These are phyloP conservation scores for Tillus elongatus DNA, from an alignment of 2,888 invertebrate species.

Conservation along the genomic window DNA sequence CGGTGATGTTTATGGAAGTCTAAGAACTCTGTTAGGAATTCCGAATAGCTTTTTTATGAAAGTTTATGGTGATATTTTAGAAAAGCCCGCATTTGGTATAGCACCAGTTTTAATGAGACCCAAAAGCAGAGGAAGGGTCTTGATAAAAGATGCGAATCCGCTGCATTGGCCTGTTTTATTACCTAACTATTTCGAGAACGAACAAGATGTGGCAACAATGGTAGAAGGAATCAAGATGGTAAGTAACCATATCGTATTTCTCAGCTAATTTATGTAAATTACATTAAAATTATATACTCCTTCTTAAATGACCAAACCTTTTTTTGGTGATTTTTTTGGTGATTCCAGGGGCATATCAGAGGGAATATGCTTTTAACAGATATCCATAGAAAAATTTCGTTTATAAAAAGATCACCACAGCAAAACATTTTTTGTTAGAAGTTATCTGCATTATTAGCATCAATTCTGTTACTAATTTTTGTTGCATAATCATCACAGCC, in stretches of 20 bases:
- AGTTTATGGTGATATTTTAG: conserved; percentile 46
- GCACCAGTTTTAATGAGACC: conserved; percentile 68
- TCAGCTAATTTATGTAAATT: background rate
- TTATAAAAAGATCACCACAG: too few species aligned
- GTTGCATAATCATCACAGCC: too few species aligned
- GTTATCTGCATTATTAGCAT: too few species aligned
- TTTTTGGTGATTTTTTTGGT: too few species aligned
- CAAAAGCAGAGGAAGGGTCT: conserved; percentile 62
- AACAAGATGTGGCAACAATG: conserved; percentile 62
- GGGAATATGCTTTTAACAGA: too few species aligned
- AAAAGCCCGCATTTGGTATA: conserved; percentile 55
- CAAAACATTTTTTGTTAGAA: too few species aligned
- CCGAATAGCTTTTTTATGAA: conserved; percentile 50
- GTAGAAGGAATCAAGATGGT: conserved; percentile 68
- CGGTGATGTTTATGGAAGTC: conserved; percentile 60
- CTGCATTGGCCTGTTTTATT: conserved; percentile 67
- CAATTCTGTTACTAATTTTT: too few species aligned
- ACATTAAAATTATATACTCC: too few species aligned
- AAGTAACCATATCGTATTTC: conserved; percentile 23
- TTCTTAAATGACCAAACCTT: too few species aligned
- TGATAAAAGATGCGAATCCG: conserved; percentile 62
- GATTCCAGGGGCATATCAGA: too few species aligned
- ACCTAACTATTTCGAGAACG: conserved; percentile 71
- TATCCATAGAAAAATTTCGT: too few species aligned
- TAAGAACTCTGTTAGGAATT: conserved; percentile 57